A percentile compares a stretch with the other conserved stretches of the same genome.
Evolutionary conservation across 2,113 vertebrate species (phyloP).

Genomic region (Strix aluco): DNA sequence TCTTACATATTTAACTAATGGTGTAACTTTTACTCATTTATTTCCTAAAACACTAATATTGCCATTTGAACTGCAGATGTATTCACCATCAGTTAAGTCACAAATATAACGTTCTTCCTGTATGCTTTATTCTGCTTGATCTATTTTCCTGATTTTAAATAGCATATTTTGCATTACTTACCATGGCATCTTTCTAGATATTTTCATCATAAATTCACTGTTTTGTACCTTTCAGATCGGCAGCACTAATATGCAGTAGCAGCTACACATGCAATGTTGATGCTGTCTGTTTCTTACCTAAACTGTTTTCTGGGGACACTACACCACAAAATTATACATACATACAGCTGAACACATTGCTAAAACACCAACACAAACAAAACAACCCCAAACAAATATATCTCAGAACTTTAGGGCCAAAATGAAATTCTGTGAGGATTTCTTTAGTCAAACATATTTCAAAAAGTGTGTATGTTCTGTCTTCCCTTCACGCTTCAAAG

Average conservation of each 20-base stretch:
- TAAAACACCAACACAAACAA: background rate
- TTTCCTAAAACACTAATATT: background rate
- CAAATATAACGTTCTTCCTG: background rate
- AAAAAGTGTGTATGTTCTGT: background rate
- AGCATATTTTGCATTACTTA: background rate
- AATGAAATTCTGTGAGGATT: background rate
- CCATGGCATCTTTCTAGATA: background rate
- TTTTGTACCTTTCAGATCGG: background rate
- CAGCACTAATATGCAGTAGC: background rate
- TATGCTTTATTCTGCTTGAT: background rate
- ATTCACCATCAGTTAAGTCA: background rate
- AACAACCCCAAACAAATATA: background rate
- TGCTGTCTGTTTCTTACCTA: background rate
- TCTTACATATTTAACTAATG: background rate
- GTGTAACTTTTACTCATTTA: background rate
- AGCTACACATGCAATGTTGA: background rate
- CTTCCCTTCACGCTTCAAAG: fast-evolving
- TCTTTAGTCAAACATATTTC: background rate
- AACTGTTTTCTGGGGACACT: background rate
- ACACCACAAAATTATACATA: background rate
- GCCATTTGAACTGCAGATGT: background rate
- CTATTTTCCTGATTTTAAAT: background rate
- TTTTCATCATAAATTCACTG: background rate
- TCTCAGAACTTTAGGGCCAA: background rate
- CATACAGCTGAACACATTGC: fast-evolving